Conservation (phyloP, 2,888 invertebrate species). For the Chloroclysta siterata region DNA sequence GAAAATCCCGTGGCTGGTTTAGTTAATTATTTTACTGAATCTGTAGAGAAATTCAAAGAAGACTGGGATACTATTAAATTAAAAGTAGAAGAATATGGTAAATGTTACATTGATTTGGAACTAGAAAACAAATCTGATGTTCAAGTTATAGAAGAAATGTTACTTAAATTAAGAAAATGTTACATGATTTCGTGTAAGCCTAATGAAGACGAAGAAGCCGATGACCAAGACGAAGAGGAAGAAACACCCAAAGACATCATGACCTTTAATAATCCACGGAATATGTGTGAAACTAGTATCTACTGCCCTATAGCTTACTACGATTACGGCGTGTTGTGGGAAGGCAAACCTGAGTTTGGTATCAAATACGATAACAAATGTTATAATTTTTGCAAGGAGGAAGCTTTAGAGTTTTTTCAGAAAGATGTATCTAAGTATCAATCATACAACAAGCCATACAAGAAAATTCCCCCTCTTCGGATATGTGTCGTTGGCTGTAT, state of each 20-base stretch:
- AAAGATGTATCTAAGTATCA: slow-evolving; percentile 79
- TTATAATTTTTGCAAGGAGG: slow-evolving; percentile 81
- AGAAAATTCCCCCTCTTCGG: slow-evolving; percentile 77
- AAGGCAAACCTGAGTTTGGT: slow-evolving; percentile 84
- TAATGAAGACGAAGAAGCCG: slow-evolving; percentile 57
- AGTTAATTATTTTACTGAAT: slow-evolving; percentile 52
- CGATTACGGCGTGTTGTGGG: slow-evolving; percentile 83
- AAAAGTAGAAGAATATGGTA: slow-evolving; percentile 70
- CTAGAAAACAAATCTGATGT: slow-evolving; percentile 72
- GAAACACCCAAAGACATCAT: slow-evolving; percentile 54
- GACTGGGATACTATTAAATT: slow-evolving; percentile 69
- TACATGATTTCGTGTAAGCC: slow-evolving; percentile 58
- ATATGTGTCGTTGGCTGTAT: slow-evolving; percentile 85
- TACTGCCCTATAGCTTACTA: slow-evolving; percentile 87
- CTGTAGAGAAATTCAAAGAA: slow-evolving; percentile 68
- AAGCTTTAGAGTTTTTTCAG: slow-evolving; percentile 78
- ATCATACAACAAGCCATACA: slow-evolving; percentile 69
- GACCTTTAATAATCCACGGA: slow-evolving; percentile 61
- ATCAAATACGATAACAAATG: slow-evolving; percentile 81
- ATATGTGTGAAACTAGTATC: slow-evolving; percentile 83
- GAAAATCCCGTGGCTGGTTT: slow-evolving; percentile 41
- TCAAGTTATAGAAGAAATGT: slow-evolving; percentile 66
- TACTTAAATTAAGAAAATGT: slow-evolving; percentile 64
- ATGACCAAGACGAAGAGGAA: slow-evolving; percentile 54
- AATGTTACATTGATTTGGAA: slow-evolving; percentile 75